Conservation (phyloP, 2,888 invertebrate species). For the Drosophila eohydei region DNA sequence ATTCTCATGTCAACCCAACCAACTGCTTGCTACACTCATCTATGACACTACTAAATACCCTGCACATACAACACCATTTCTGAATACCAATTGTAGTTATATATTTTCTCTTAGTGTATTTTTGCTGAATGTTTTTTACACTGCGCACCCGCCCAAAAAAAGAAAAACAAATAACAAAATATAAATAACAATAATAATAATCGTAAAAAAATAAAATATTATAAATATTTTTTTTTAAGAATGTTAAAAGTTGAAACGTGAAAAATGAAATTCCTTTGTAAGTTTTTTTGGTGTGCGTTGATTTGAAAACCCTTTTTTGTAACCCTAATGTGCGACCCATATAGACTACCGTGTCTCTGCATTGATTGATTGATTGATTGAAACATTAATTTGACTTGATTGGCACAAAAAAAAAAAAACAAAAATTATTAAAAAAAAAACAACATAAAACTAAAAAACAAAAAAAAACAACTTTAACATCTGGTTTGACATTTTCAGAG, state of each 20-base stretch:
- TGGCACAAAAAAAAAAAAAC: slow-evolving; percentile 34
- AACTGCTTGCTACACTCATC: slow-evolving; percentile 11
- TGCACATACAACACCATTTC: slow-evolving; percentile 7
- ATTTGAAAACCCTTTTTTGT: slow-evolving; percentile 31
- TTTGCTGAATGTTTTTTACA: slow-evolving; percentile 33
- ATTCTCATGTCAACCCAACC: neutral
- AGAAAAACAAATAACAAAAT: neutral
- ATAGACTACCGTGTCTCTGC: slow-evolving; percentile 71
- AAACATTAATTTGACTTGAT: slow-evolving; percentile 47
- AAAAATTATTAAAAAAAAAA: slow-evolving; percentile 26
- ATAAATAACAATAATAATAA: neutral
- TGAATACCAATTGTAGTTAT: slow-evolving; percentile 6
- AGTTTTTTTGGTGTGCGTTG: slow-evolving; percentile 47
- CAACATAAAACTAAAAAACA: slow-evolving; percentile 16
- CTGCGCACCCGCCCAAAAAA: slow-evolving; percentile 14
- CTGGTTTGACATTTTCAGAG: slow-evolving; percentile 84
- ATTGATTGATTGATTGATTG: slow-evolving; percentile 36
- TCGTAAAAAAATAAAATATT: neutral
- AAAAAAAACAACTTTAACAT: slow-evolving; percentile 67
- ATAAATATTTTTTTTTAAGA: slow-evolving; percentile 10
- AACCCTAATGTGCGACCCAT: slow-evolving; percentile 69
- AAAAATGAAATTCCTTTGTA: slow-evolving; percentile 12
- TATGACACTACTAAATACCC: neutral
- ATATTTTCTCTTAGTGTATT: slow-evolving; percentile 19
- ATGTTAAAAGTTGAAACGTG: slow-evolving; percentile 20